These are phyloP conservation scores for Ormia ochracea DNA, from an alignment of 2,888 invertebrate species.

Conservation along the genomic window DNA sequence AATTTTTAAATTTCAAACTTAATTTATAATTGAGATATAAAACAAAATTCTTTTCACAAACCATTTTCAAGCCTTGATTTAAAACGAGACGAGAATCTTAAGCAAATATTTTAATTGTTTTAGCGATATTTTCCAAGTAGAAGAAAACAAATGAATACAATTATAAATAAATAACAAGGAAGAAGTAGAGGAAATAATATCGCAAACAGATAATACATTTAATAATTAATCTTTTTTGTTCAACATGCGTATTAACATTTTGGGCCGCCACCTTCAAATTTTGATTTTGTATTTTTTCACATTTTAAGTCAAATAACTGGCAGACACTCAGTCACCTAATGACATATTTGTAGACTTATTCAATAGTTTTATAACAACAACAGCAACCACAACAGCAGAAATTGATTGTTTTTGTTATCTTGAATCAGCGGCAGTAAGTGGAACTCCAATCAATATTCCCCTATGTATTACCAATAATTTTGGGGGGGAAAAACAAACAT, in stretches of 20 bases:
- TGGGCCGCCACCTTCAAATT: neutral
- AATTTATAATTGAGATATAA: constrained; percentile 11
- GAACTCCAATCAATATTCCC: constrained; percentile 5
- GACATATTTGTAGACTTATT: constrained; percentile 36
- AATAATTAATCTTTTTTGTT: neutral
- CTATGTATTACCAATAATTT: no score
- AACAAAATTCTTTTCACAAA: constrained; percentile 30
- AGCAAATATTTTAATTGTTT: constrained; percentile 52
- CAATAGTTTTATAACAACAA: neutral
- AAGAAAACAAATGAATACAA: neutral
- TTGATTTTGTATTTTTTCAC: neutral
- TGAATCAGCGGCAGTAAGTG: neutral
- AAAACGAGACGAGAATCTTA: constrained; percentile 32
- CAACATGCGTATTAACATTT: constrained; percentile 40
- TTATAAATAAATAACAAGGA: no score
- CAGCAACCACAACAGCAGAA: neutral
- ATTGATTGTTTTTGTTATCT: no score
- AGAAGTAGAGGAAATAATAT: no score
- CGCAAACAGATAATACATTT: constrained; percentile 17
- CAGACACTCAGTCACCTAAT: constrained; percentile 57
- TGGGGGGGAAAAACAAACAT: no score
- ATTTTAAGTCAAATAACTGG: constrained; percentile 21
- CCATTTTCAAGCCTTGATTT: constrained; percentile 40
- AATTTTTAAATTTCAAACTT: neutral
- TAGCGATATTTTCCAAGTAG: neutral